Evolutionary conservation across 2,113 vertebrate genomes (phyloP), one percentile per base, ranked within the genome.

Genomic region (Rhabdomys dilectus): DNA sequence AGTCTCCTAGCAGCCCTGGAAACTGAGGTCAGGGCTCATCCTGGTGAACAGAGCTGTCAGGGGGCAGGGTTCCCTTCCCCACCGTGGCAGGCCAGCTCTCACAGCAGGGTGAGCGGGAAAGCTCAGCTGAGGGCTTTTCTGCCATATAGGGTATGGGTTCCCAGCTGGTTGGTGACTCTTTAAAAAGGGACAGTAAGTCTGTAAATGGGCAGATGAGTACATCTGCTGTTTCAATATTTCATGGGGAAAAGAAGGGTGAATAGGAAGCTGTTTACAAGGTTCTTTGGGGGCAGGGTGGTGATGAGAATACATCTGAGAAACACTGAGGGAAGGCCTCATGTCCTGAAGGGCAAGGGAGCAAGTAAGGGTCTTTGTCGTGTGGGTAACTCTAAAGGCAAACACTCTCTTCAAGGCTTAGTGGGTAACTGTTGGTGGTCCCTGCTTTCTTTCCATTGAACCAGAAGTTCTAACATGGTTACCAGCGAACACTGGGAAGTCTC

Each of bases 361-460:
- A 2, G 17, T 64, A 17, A n/a, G 56, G 29, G 12, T 22, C 95
- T 84, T 34, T 0, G 56, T 42, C 4, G 1, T 17, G 0, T 16
- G 29, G 24, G 48, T 64, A 42, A 73, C 90, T 22, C 64, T 81
- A 42, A 24, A 39, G 45, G 93, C 29, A 53, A 53, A 34, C n/a
- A 29, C 73, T 39, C 39, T 3, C 7, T 3, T 15, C 2, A 56
- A 88, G 77, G 66, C 82, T 42, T 10, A 3, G n/a, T 5, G 13
- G 62, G 75, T 39, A 92, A 64, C 75, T 42, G 11, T 56, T 70
- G 34, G 19, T 36, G 34, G 75, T 78, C 70, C 81, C 31, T 31
- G 66, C 11, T 87, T n/a, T 53, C 68, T 62, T 89, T 84, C 91
- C 78, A 78, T 19, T 56, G 91, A 95, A 66, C 77, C 81, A 75